Conservation (phyloP, 1,140 invertebrate genomes). For the Cheumatopsyche charites region DNA sequence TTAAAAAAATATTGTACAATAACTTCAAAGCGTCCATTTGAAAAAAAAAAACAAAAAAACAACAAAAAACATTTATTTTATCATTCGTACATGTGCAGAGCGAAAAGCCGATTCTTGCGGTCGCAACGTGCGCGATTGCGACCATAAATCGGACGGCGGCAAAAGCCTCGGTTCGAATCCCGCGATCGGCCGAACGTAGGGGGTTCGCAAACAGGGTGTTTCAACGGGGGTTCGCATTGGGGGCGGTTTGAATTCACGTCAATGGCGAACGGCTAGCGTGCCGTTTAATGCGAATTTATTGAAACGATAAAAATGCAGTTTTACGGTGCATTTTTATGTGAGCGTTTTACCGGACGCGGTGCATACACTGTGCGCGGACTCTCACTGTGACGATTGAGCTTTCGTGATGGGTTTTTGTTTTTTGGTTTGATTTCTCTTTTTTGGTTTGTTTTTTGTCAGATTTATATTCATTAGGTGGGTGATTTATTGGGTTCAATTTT, state of each 20-base stretch:
- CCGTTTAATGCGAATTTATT: conserved; percentile 37
- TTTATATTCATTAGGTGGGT: too few species aligned
- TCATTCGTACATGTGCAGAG: too few species aligned
- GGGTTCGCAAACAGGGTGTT: conserved; percentile 6
- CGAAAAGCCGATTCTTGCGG: conserved; percentile 8
- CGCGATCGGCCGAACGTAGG: neutral
- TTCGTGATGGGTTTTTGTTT: too few species aligned
- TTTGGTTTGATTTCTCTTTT: too few species aligned
- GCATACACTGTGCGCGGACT: neutral
- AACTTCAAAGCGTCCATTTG: too few species aligned
- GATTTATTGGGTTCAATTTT: too few species aligned
- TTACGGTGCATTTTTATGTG: conserved; percentile 34
- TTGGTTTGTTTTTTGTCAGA: too few species aligned
- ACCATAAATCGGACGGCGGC: conserved; percentile 5
- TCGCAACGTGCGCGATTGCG: conserved; percentile 1
- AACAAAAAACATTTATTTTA: too few species aligned
- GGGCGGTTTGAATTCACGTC: conserved; percentile 23
- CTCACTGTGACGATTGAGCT: conserved; percentile 4
- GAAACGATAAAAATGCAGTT: conserved; percentile 39
- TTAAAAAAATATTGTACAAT: too few species aligned
- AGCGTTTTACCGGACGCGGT: neutral
- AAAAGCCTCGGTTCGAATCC: neutral
- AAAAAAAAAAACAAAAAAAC: too few species aligned
- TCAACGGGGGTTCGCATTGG: too few species aligned
- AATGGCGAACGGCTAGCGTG: conserved; percentile 23